Conservation (phyloP, 92 coral and sea anemone species). For the Umimayanthus chanpuru region DNA sequence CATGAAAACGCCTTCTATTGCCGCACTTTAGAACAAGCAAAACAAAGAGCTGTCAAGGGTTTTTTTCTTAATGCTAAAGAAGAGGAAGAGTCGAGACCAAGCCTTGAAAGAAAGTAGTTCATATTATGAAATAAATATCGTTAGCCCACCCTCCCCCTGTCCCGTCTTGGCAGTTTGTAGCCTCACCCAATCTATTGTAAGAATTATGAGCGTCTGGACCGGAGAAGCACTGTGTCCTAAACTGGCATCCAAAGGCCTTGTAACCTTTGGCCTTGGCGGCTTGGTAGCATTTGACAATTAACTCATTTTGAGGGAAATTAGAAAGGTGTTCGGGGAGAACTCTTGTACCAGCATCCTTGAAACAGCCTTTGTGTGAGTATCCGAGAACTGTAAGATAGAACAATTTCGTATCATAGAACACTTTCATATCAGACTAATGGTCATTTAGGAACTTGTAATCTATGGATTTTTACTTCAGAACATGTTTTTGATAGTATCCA, state of each 20-base stretch:
- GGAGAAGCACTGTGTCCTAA: not conserved
- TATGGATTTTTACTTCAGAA: no score
- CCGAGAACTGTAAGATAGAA: not conserved
- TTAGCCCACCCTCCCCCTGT: not conserved
- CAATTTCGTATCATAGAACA: not conserved
- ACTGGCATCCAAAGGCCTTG: conserved; percentile 13
- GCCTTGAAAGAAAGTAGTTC: no score
- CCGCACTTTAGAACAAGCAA: no score
- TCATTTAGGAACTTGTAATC: no score
- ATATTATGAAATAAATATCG: not conserved
- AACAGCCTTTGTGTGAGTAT: conserved; percentile 12
- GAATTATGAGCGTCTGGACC: not conserved
- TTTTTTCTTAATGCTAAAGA: no score
- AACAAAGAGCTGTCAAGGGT: no score
- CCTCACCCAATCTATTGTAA: not conserved
- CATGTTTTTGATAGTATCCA: no score
- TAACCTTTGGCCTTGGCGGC: conserved; percentile 4
- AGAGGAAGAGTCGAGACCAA: no score
- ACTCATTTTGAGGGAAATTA: not conserved
- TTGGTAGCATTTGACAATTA: conserved; percentile 1
- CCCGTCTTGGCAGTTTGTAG: conserved; percentile 16
- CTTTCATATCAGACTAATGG: not conserved
- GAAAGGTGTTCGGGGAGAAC: not conserved
- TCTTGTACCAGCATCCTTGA: not conserved
- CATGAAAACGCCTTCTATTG: no score